Percentiles rank a stretch among this genome's conserved stretches.
These are phyloP conservation scores for Pollenia amentaria DNA, from an alignment of 2,888 invertebrate species.

Conservation along the genomic window DNA sequence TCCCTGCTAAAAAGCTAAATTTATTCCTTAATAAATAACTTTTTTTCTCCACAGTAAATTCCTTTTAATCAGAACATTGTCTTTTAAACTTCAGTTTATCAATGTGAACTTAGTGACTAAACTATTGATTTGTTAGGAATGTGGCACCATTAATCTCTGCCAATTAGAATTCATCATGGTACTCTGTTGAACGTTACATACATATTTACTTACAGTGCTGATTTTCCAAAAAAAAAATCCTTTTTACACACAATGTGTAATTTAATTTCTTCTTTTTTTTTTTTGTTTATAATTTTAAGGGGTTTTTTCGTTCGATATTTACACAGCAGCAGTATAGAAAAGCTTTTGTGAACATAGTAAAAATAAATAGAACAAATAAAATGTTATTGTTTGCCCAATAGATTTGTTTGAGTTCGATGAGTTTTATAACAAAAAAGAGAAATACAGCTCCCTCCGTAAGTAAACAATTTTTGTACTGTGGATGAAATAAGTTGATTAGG, in stretches of 20 bases:
- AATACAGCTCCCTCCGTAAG: not conserved
- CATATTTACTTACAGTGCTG: not conserved
- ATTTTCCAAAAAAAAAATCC: not conserved
- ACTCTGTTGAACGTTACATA: not conserved
- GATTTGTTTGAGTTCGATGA: not conserved
- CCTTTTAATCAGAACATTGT: not conserved
- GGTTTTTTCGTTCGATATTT: not conserved
- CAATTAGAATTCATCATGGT: slow-evolving; percentile 18
- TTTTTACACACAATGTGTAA: slow-evolving; percentile 1
- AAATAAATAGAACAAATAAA: not conserved
- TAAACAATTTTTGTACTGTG: not conserved
- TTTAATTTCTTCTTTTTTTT: not conserved
- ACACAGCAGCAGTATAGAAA: slow-evolving; percentile 24
- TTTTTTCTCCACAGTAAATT: not conserved
- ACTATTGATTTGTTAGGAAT: not conserved
- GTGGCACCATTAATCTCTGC: not conserved
- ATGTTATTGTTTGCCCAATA: slow-evolving; percentile 10
- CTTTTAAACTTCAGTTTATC: not conserved
- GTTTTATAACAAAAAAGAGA: not conserved
- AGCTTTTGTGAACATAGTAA: not conserved
- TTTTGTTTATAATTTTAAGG: not conserved
- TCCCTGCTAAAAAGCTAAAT: no score
- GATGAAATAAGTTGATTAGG: no score
- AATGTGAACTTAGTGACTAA: not conserved
- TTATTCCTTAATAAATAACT: no score